phyloP scores from a whole-genome alignment of 2,888 invertebrate species.

The Drosophila parthenogenetica region DNA sequence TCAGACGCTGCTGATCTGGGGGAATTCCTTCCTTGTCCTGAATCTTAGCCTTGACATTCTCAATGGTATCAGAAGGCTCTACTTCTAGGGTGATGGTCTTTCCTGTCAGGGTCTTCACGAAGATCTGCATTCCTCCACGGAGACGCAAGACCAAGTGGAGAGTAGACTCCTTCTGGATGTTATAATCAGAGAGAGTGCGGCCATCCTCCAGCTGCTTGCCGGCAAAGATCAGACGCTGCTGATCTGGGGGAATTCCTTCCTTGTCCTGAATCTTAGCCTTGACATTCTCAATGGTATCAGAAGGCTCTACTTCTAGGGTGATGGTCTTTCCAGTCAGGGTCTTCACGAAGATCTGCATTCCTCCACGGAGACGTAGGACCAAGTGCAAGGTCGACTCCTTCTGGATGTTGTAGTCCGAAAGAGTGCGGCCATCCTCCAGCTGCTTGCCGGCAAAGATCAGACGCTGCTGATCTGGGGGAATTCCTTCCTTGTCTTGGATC shows the following conservation, averaged over 20 bases:
- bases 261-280: conserved; percentile 53
- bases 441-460: conserved; percentile 79
- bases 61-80: conserved; percentile 34
- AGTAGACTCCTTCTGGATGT: conserved; percentile 52
- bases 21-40: conserved; percentile 42
- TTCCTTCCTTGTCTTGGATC: conserved; percentile 78
- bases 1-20: conserved; percentile 44
- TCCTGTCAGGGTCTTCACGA: conserved; percentile 40
- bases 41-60: conserved; percentile 39
- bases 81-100: conserved; percentile 41
- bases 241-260: conserved; percentile 55
- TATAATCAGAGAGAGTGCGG: conserved; percentile 49
- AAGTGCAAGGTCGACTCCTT: conserved; percentile 77
- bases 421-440: conserved; percentile 75
- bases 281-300: conserved; percentile 48
- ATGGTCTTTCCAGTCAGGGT: conserved; percentile 61
- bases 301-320: conserved; percentile 39
- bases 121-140: conserved; percentile 45
- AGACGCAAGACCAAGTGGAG: conserved; percentile 52
- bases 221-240: conserved; percentile 54
- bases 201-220: conserved; percentile 55
- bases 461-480: conserved; percentile 80
- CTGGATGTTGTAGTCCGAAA: conserved; percentile 79
- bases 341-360: conserved; percentile 61
- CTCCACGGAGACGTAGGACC: conserved; percentile 59